Percentiles rank a stretch among this genome's conserved stretches.
These are phyloP conservation scores for Crematogaster levior DNA, from an alignment of 2,888 invertebrate genomes.

Conservation along the genomic window DNA sequence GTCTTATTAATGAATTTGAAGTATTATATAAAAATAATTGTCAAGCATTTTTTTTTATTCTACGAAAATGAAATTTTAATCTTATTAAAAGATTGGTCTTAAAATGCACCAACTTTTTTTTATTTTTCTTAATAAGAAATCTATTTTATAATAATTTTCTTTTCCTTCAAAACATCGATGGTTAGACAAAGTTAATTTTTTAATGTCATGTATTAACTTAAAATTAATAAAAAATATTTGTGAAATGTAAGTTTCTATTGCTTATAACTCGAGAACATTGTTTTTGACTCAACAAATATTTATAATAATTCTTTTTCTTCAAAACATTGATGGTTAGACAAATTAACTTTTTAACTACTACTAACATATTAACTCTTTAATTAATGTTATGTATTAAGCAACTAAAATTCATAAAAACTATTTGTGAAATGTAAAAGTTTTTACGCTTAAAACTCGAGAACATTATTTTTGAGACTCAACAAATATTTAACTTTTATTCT, in stretches of 20 bases:
- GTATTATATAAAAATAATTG: constrained; percentile 2
- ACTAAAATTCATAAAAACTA: not conserved
- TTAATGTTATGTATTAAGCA: not conserved
- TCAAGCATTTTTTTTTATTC: constrained; percentile 19
- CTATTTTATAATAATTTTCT: too few relatives aligned
- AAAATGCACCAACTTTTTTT: not conserved
- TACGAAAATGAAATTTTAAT: not conserved
- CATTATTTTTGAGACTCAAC: not conserved
- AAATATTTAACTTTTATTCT: not conserved
- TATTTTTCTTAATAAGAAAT: not conserved
- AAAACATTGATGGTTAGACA: not conserved
- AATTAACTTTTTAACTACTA: too few relatives aligned
- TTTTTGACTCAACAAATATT: too few relatives aligned
- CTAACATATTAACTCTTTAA: not conserved
- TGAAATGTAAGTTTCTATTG: too few relatives aligned
- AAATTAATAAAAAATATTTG: too few relatives aligned
- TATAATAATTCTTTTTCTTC: constrained; percentile 1
- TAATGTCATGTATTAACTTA: too few relatives aligned
- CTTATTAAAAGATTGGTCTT: not conserved
- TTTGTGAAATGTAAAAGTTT: not conserved
- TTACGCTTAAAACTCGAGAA: not conserved
- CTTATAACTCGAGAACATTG: too few relatives aligned
- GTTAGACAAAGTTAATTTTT: too few relatives aligned
- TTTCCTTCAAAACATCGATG: too few relatives aligned
- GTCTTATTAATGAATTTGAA: not conserved